Conservation (phyloP, 2,888 invertebrate genomes). For the Fissipunctia ypsillon region DNA sequence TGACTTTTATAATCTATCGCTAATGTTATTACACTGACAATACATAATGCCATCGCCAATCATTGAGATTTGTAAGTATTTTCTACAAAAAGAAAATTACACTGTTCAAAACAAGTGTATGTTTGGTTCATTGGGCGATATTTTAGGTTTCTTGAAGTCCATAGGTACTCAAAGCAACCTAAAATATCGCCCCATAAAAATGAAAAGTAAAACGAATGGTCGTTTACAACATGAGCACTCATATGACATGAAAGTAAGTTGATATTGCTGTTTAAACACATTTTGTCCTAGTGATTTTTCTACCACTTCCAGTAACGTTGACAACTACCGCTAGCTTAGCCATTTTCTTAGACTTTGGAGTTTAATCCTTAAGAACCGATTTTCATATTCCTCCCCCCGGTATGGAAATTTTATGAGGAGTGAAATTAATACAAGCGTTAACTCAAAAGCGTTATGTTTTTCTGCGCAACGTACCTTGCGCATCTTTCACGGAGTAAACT, state of each 20-base stretch:
- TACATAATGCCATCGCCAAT: conserved; percentile 5
- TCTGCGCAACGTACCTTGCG: too few relatives aligned
- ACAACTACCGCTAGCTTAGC: background rate
- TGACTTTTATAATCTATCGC: conserved; percentile 63
- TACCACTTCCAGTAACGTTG: too few relatives aligned
- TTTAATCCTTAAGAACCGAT: too few relatives aligned
- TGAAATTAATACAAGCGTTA: too few relatives aligned
- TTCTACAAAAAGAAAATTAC: conserved; percentile 1
- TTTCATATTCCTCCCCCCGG: too few relatives aligned
- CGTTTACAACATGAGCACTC: background rate
- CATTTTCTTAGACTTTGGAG: conserved; percentile 1
- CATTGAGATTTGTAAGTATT: background rate
- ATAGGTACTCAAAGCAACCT: background rate
- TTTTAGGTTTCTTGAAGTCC: background rate
- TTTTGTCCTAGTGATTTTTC: background rate
- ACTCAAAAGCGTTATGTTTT: too few relatives aligned
- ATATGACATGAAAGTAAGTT: background rate
- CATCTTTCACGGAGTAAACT: too few relatives aligned
- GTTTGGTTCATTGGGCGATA: background rate
- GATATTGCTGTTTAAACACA: background rate
- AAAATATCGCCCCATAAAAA: background rate
- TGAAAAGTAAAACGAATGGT: background rate
- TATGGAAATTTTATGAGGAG: too few relatives aligned
- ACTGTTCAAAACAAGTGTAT: background rate
- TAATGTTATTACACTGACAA: conserved; percentile 48